Evolutionary conservation across 2,888 invertebrate species (phyloP), one percentile per base, ranked within the genome.

Genomic region (Onthophagus sagittarius): DNA sequence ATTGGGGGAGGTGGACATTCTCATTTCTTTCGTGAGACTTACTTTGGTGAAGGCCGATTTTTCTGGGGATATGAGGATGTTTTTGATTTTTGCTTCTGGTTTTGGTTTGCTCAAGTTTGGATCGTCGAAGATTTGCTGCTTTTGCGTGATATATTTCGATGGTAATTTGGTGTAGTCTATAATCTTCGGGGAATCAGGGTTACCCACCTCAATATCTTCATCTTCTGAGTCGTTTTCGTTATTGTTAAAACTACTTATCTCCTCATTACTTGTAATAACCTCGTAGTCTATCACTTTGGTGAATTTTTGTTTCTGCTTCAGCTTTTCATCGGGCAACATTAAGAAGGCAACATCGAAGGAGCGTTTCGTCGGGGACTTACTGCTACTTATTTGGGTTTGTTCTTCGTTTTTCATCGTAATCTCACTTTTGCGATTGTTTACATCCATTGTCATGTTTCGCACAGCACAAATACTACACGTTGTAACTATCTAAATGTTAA

Each of bases 261-360:
- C 76, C 63, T 75, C 74, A 63, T 63, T 76, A 69, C 78, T 76
- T 72, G 75, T 64, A 74, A 76, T 72, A 71, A 76, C 14, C 71
- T 80, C 78, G 74, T 80, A 86, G n/a, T 67, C 31, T 72, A 85
- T 85, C 72, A 87, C 87, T 77, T 88, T 88, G 0, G 88, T 86
- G 15, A 88, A 86, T 80, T 89, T 82, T 81, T 87, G 89, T 79
- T 91, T 90, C 69, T 91, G 89, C 71, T 92, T 91, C 69, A 93
- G 85, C 80, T 93, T 93, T 76, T 95, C 95, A 82, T 95, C 95
- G 0, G 95, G 95, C 84, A 94, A 92, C 89, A 96, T 95, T 31
- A 96, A 86, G 80, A 96, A 96, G 0, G 96, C 96, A 7, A 96
- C 96, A 83, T 96, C 96, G 82, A 96, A 96, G 0, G 95, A 93